Base-by-base conservation (phyloP, 2,888 invertebrate species). In the Pheosia tremula region DNA sequence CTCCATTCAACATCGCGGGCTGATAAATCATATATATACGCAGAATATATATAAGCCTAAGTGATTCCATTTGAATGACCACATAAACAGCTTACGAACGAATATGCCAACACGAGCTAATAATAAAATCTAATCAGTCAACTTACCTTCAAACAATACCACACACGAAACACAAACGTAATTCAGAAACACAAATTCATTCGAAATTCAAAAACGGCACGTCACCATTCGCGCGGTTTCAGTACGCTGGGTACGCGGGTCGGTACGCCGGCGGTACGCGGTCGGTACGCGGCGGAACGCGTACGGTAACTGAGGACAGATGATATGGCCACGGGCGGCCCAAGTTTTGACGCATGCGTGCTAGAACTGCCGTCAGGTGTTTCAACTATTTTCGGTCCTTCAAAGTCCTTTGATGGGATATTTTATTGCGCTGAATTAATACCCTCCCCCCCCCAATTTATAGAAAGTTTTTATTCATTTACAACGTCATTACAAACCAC, bases 341-440 rank as follows among this genome's bases (percentile, higher is more conserved):
- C 79, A 88, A 89, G 78, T 89, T 85, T 79, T 63, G 37, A 71
- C 88, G 89, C 89, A 87, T 89, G 89, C 89, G 90, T 78, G 56
- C 4, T 58, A 11, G 10, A 5, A 4, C 9, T 8, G 38, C 64
- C 64, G 75, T 67, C 82, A 82, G 80, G 81, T 83, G 80, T 82
- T 74, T 67, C 56, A 71, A 83, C 76, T 81, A 77, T 80, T 83
- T 76, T 63, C 50, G 74, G 78, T 82, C 83, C 83, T 84, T 80
- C 77, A 79, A 82, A 82, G 72, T 81, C 77, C 79, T 83, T 70
- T 8, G 24, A 24, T 24, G 6, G 50, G 24, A 24, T 49, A 4
- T 13, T 50, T 24, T 13, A 8, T 5, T 50, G 24, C 13, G n/a
- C 8, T 43, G 9, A 43, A 43, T 43, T 9, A 43, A 24, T 24